Evolutionary conservation across 2,113 vertebrate genomes (phyloP), one percentile per base, ranked within the genome.

Genomic region (Cottus gobio): DNA sequence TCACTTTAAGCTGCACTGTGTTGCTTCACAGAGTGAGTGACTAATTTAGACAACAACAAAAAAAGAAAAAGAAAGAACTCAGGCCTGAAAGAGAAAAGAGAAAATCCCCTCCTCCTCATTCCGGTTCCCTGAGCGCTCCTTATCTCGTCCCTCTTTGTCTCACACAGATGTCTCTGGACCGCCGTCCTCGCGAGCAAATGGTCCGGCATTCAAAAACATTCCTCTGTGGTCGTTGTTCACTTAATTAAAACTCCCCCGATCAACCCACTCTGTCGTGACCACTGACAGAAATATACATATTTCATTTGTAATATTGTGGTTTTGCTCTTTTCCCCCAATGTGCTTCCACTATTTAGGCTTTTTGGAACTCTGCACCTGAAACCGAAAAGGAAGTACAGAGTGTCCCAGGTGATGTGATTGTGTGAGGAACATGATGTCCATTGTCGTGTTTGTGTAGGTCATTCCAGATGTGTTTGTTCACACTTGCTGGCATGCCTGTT

Each of bases 21-120:
- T 58, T 70, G 80, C 69, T 82, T 82, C 75, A 60, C 79, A 72
- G 76, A 83, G 71, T 71, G 72, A 77, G 77, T 65, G 83, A 80
- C 75, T 82, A 39, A 86, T 89, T 73, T 65, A 73, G 50, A 60
- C 3, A 30, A 39, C 31, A 60, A 39, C 69, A 46, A 60, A 64
- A 62, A 65, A n/a, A 56, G 80, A 57, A 82, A 89, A 85, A 72
- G 54, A 60, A 64, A 62, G n/a, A n/a, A n/a, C n/a, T n/a, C n/a
- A n/a, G n/a, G n/a, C n/a, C n/a, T n/a, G n/a, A n/a, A n/a, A n/a
- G n/a, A 72, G 54, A 60, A 64, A 62, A 65, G 26, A 56, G 80
- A 57, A 82, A 89, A 85, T 87, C 81, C 80, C 71, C 42, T 78
- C 87, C 80, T 85, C 78, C 77, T 85, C 82, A 10, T 48, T 72